A percentile compares a stretch with the other conserved stretches of the same genome.
Conservation (phyloP, 2,888 invertebrate species). For the Melieria picta region DNA sequence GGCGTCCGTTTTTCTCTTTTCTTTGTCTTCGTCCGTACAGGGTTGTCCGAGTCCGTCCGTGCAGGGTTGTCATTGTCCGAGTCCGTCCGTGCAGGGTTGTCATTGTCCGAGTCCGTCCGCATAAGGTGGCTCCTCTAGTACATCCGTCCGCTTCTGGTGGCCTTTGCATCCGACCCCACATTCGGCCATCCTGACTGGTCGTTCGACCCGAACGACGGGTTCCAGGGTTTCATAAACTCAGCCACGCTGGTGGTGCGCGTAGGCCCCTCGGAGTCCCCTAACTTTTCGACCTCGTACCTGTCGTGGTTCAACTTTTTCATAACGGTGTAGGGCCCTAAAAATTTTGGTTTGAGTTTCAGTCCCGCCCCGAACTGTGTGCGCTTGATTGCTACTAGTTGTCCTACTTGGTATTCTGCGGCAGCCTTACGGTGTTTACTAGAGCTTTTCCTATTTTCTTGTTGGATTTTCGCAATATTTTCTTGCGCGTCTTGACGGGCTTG, state of each 20-base stretch:
- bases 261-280: slow-evolving; percentile 9
- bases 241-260: not conserved
- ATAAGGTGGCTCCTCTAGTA: too few species aligned
- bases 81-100: too few species aligned
- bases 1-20: too few species aligned
- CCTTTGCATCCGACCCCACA: slow-evolving; percentile 1
- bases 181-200: slow-evolving; percentile 15
- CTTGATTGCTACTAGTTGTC: not conserved
- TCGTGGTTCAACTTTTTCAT: not conserved
- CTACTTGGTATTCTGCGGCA: not conserved
- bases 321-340: slow-evolving; percentile 7
- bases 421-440: not conserved
- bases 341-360: slow-evolving; percentile 14
- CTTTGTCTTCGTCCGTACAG: too few species aligned
- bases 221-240: slow-evolving; percentile 13
- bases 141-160: too few species aligned
- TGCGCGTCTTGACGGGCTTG: slow-evolving; percentile 4
- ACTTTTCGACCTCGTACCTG: slow-evolving; percentile 6
- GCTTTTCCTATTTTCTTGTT: too few species aligned
- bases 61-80: too few species aligned
- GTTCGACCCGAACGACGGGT: slow-evolving; percentile 10
- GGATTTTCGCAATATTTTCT: slow-evolving; percentile 5
- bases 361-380: not conserved
- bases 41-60: too few species aligned
- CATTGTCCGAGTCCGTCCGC: too few species aligned